phyloP scores from a whole-genome alignment of 1,140 invertebrate species.

The Aphelenchoides avenae region DNA sequence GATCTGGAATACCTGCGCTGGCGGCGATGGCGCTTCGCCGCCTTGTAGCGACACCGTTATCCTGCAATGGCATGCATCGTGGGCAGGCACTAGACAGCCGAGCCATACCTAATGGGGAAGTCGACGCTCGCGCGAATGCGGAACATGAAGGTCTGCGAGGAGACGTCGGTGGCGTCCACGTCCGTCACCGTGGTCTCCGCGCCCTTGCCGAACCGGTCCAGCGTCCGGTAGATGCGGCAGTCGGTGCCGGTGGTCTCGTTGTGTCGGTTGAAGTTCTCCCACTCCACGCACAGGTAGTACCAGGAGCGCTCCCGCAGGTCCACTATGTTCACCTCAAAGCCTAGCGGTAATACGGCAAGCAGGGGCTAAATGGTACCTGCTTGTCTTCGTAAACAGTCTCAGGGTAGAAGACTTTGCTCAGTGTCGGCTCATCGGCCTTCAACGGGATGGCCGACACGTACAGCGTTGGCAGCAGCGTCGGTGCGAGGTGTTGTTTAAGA shows the following conservation, averaged over 20 bases:
- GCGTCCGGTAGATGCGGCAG: conserved; percentile 36
- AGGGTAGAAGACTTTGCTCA: conserved; percentile 46
- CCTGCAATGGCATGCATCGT: conserved; percentile 19
- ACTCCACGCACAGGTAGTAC: conserved; percentile 47
- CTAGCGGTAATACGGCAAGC: background rate
- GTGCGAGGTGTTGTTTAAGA: conserved; percentile 33
- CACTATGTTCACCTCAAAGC: conserved; percentile 27
- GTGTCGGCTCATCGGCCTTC: conserved; percentile 27
- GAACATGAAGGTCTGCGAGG: conserved; percentile 43
- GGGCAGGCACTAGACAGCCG: too few relatives aligned
- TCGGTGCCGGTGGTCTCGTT: conserved; percentile 49
- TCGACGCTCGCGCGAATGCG: conserved; percentile 20
- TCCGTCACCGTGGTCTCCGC: conserved; percentile 36
- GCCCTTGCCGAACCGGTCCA: conserved; percentile 40
- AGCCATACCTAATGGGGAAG: conserved; percentile 43
- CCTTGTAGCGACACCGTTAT: conserved; percentile 37
- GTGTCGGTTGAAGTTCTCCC: conserved; percentile 48
- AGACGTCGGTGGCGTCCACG: conserved; percentile 39
- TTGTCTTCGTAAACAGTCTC: conserved; percentile 41
- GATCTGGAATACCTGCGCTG: conserved; percentile 43
- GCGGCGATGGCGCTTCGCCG: conserved; percentile 31
- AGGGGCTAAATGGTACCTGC: conserved; percentile 19
- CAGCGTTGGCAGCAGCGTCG: conserved; percentile 37
- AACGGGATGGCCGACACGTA: conserved; percentile 43
- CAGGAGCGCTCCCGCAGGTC: conserved; percentile 32